Conservation (phyloP, 2,797 vertebrate species). For the Sebastes taczanowskii region DNA sequence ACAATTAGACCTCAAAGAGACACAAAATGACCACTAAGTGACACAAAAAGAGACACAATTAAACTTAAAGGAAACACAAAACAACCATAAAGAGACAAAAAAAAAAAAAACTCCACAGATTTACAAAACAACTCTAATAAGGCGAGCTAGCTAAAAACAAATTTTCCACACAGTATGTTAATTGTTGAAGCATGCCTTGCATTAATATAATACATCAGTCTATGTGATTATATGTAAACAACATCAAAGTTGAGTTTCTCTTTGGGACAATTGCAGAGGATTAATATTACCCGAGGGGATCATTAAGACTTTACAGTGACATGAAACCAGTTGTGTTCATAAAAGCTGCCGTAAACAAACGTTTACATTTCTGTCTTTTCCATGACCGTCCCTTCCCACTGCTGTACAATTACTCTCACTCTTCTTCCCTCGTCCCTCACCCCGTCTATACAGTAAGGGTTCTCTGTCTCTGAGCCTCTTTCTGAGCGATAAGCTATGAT, state of each 20-base stretch:
- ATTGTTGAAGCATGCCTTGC: background rate
- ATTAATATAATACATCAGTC: background rate
- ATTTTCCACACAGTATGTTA: background rate
- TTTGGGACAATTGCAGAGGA: background rate
- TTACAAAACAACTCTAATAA: background rate
- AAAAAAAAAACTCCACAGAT: too few species aligned
- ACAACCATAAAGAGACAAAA: background rate
- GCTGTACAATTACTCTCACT: background rate
- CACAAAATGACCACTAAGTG: background rate
- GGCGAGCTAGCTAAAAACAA: background rate
- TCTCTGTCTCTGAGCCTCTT: background rate
- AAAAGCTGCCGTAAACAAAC: background rate
- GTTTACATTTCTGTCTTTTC: background rate
- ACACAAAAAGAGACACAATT: too few species aligned
- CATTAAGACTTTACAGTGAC: background rate
- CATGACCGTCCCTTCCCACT: background rate
- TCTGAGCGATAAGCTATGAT: conserved; percentile 8
- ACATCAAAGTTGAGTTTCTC: background rate
- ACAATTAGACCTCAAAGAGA: too few species aligned
- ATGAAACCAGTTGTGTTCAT: background rate
- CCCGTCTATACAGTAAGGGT: background rate
- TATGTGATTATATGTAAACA: background rate
- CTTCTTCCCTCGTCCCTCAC: background rate
- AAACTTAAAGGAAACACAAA: background rate
- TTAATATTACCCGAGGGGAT: background rate